Evolutionary conservation across 2,113 vertebrate genomes (phyloP).

Genomic region (Syrrhaptes paradoxus): DNA sequence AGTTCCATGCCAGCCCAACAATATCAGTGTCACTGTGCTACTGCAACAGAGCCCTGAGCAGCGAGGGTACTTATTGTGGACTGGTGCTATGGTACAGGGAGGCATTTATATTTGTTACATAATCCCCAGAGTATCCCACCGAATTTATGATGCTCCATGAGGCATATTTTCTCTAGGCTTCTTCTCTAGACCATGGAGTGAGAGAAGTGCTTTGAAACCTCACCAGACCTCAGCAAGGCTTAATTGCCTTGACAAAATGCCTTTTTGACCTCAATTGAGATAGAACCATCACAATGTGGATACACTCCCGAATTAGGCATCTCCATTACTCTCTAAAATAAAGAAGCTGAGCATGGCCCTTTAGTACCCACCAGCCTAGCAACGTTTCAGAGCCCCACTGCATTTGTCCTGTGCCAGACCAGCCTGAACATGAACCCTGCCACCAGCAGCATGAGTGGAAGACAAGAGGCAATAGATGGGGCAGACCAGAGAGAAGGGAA

Average conservation of each 20-base stretch:
- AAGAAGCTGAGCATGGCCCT: background rate
- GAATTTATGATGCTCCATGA: background rate
- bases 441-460: background rate
- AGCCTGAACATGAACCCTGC: background rate
- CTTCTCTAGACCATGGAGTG: background rate
- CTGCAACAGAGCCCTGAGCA: background rate
- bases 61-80: background rate
- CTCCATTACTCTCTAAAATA: background rate
- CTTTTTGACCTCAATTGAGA: background rate
- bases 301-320: background rate
- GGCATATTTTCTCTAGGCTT: background rate
- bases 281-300: background rate
- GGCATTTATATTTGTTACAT: background rate
- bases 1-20: background rate
- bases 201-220: background rate
- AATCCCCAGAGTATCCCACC: background rate
- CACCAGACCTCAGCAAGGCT: background rate
- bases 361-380: background rate
- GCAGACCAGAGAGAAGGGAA: background rate
- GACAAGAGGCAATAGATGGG: background rate
- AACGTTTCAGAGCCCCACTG: background rate
- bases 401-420: background rate
- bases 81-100: background rate
- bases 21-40: background rate
- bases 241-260: background rate